Percentiles rank a stretch among this genome's conserved stretches.
Evolutionary conservation across 2,797 vertebrate genomes (phyloP).

Genomic region (Sebastes taczanowskii): DNA sequence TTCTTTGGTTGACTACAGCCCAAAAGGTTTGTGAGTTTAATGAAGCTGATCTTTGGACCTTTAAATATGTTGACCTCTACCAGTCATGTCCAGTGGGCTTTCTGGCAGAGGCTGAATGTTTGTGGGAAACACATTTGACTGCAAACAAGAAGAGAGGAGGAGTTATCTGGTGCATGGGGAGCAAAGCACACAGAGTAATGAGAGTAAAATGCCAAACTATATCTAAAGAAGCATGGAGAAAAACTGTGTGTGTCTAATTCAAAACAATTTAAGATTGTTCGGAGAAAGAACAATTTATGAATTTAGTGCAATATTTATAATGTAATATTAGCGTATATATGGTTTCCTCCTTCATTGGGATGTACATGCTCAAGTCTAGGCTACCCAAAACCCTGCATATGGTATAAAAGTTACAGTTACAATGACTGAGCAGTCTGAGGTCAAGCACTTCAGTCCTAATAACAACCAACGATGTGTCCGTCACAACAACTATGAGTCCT

Average conservation of each 20-base stretch:
- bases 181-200: not conserved
- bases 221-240: not conserved
- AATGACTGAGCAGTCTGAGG: conserved; percentile 31
- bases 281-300: not conserved
- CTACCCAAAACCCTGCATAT: not conserved
- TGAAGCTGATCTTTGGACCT: not conserved
- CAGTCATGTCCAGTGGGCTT: not conserved
- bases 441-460: not conserved
- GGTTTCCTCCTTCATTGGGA: not conserved
- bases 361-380: not conserved
- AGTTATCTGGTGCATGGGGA: not conserved
- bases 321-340: not conserved
- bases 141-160: not conserved
- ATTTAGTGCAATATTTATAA: not conserved
- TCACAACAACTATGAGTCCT: too few species aligned
- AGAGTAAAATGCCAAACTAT: not conserved
- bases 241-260: not conserved
- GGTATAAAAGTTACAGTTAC: not conserved
- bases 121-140: not conserved
- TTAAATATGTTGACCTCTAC: not conserved
- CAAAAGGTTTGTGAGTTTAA: not conserved
- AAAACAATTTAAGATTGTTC: accelerated
- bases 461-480: too few species aligned
- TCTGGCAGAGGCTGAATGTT: not conserved
- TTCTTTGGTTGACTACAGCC: too few species aligned